Evolutionary conservation across 2,888 invertebrate species (phyloP).

Genomic region (Malthinus flaveolus): DNA sequence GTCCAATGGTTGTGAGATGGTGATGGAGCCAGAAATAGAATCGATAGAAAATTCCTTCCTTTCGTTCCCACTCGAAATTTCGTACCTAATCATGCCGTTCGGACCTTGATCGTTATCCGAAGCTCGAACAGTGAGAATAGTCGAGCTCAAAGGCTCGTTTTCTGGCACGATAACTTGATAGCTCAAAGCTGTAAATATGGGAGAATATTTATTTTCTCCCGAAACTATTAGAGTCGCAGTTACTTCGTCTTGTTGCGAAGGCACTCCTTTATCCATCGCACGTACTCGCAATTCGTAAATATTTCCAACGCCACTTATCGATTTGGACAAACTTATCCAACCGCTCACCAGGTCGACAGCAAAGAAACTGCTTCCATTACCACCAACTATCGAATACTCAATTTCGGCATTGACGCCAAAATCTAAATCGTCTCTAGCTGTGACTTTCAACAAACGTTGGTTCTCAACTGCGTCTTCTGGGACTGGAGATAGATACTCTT

Average conservation of each 20-base stretch:
- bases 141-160: slow-evolving; percentile 84
- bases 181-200: slow-evolving; percentile 80
- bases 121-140: slow-evolving; percentile 82
- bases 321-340: slow-evolving; percentile 74
- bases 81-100: slow-evolving; percentile 85
- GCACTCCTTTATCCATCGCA: slow-evolving; percentile 86
- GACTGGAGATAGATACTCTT: slow-evolving; percentile 78
- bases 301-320: slow-evolving; percentile 61
- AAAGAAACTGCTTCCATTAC: slow-evolving; percentile 79
- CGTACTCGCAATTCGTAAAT: slow-evolving; percentile 70
- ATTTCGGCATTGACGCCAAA: slow-evolving; percentile 90
- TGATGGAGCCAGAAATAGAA: slow-evolving; percentile 75
- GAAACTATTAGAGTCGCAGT: slow-evolving; percentile 77
- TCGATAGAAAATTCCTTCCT: slow-evolving; percentile 81
- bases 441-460: slow-evolving; percentile 72
- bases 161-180: slow-evolving; percentile 92
- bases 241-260: slow-evolving; percentile 79
- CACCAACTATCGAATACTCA: slow-evolving; percentile 72
- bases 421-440: slow-evolving; percentile 77
- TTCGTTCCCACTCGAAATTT: slow-evolving; percentile 82
- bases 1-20: slow-evolving; percentile 79
- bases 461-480: slow-evolving; percentile 75
- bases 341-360: slow-evolving; percentile 75
- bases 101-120: slow-evolving; percentile 85
- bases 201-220: slow-evolving; percentile 79